These are phyloP conservation scores for Drosophila nr. fundita DNA, from an alignment of 2,888 invertebrate genomes.

Conservation along the genomic window DNA sequence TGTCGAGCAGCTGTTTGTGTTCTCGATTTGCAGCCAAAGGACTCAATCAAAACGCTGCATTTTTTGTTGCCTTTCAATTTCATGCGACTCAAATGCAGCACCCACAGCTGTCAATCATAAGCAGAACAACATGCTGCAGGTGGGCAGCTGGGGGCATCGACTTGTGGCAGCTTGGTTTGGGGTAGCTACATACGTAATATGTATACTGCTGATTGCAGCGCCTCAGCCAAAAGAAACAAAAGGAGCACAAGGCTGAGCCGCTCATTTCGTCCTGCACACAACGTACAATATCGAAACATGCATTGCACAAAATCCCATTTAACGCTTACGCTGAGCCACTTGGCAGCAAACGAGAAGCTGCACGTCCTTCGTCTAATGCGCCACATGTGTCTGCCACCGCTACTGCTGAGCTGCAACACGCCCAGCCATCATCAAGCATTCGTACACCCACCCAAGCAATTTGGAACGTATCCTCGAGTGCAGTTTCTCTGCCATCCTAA, in stretches of 20 bases:
- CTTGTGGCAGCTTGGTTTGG: background rate
- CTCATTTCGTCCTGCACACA: conserved; percentile 18
- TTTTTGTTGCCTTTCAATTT: conserved; percentile 60
- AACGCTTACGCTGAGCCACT: conserved; percentile 55
- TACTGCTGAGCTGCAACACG: conserved; percentile 57
- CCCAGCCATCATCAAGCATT: conserved; percentile 21
- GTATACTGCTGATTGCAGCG: conserved; percentile 57
- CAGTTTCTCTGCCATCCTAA: conserved; percentile 79
- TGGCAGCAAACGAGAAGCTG: conserved; percentile 40
- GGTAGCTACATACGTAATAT: background rate
- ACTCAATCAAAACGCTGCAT: conserved; percentile 74
- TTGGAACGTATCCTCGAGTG: conserved; percentile 48
- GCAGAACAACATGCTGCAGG: conserved; percentile 59
- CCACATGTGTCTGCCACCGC: conserved; percentile 64
- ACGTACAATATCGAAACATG: background rate
- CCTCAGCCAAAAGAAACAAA: conserved; percentile 58
- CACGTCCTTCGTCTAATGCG: conserved; percentile 57
- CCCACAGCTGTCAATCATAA: conserved; percentile 76
- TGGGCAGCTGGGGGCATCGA: conserved; percentile 44
- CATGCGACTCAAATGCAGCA: conserved; percentile 70
- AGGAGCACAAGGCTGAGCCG: conserved; percentile 55
- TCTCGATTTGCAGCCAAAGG: conserved; percentile 15
- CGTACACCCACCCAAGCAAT: conserved; percentile 38
- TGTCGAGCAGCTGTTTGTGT: background rate
- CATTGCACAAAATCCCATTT: conserved; percentile 71